Conservation (phyloP, 2,888 invertebrate species). For the Trichogramma evanescens region DNA sequence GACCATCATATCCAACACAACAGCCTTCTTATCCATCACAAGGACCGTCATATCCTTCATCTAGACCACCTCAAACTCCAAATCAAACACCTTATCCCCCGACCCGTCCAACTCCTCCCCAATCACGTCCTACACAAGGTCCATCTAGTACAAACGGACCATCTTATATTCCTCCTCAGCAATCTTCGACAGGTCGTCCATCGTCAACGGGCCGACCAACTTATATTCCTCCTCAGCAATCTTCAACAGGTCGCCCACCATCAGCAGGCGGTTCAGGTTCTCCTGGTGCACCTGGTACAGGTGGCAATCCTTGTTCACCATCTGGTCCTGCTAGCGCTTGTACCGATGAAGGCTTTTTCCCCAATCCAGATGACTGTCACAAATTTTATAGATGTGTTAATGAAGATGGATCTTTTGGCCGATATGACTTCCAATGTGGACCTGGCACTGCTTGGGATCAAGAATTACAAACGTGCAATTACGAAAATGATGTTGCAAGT, state of each 20-base stretch:
- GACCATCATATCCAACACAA: neutral
- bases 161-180: neutral
- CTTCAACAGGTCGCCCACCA: slow-evolving; percentile 4
- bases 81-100: neutral
- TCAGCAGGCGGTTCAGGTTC: neutral
- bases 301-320: slow-evolving; percentile 12
- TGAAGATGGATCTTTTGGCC: slow-evolving; percentile 49
- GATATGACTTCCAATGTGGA: slow-evolving; percentile 58
- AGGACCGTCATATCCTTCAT: neutral
- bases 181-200: neutral
- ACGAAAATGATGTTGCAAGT: slow-evolving; percentile 50
- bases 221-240: slow-evolving; percentile 10
- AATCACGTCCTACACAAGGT: neutral
- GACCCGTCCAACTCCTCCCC: neutral
- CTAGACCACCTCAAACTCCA: slow-evolving; percentile 1
- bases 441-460: slow-evolving; percentile 65
- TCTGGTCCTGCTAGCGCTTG: slow-evolving; percentile 14
- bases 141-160: neutral
- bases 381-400: slow-evolving; percentile 72
- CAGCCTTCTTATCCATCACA: neutral
- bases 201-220: slow-evolving; percentile 8
- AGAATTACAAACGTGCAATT: slow-evolving; percentile 56
- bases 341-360: slow-evolving; percentile 60
- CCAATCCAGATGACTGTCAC: slow-evolving; percentile 60
- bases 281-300: slow-evolving; percentile 2